phyloP scores from a whole-genome alignment of 2,888 invertebrate genomes.

The Drosophila phalerata region DNA sequence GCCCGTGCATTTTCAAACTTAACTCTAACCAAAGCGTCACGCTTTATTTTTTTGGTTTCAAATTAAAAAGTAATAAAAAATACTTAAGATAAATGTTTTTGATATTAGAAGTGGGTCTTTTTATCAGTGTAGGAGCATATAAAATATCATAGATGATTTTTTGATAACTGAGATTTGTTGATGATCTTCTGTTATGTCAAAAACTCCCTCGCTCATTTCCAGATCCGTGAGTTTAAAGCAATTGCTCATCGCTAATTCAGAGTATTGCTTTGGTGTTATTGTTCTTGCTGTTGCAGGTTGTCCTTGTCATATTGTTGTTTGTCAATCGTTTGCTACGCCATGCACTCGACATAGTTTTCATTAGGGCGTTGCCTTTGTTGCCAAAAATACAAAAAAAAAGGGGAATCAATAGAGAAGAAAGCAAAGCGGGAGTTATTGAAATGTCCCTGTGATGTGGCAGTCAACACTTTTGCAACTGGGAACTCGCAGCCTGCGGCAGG shows the following conservation, averaged over 20 bases:
- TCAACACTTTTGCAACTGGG: conserved; percentile 60
- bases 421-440: conserved; percentile 42
- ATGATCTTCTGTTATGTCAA: background rate
- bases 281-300: conserved; percentile 15
- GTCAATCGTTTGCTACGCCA: conserved; percentile 38
- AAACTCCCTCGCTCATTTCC: background rate
- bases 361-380: conserved; percentile 35
- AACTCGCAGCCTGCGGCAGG: conserved; percentile 28
- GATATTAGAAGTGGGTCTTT: no score
- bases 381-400: conserved; percentile 9
- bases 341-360: conserved; percentile 75
- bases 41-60: no score
- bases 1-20: no score
- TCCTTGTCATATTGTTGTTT: conserved; percentile 38
- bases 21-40: no score
- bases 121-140: no score
- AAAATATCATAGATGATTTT: no score
- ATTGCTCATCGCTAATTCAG: conserved; percentile 41
- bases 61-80: no score
- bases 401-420: background rate
- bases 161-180: background rate
- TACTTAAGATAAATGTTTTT: no score
- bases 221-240: background rate
- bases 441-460: conserved; percentile 43
- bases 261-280: conserved; percentile 19